Evolutionary conservation across 2,888 invertebrate genomes (phyloP).

Genomic region (Halictus ligatus): DNA sequence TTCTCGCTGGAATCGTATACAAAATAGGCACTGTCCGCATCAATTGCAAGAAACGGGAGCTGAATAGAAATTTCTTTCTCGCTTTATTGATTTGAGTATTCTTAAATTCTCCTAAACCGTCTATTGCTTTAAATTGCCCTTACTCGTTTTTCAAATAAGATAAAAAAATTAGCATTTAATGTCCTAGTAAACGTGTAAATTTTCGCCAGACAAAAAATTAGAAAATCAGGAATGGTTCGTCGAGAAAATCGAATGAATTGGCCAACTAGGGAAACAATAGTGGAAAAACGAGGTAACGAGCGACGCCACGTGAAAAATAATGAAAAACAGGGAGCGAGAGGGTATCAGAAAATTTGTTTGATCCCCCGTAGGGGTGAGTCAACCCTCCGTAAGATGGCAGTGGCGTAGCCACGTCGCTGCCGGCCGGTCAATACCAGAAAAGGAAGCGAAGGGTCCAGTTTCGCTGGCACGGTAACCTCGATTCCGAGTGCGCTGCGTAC

Average conservation of each 20-base stretch:
- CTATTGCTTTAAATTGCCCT: too few relatives aligned
- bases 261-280: neutral
- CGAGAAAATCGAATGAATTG: too few relatives aligned
- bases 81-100: too few relatives aligned
- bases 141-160: too few relatives aligned
- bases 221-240: too few relatives aligned
- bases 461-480: slow-evolving; percentile 80
- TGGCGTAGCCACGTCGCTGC: slow-evolving; percentile 45
- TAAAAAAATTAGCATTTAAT: too few relatives aligned
- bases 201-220: too few relatives aligned
- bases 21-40: neutral
- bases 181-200: too few relatives aligned
- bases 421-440: slow-evolving; percentile 75
- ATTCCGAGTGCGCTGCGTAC: slow-evolving; percentile 57
- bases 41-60: too few relatives aligned
- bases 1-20: neutral
- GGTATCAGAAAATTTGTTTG: slow-evolving; percentile 45
- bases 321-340: neutral
- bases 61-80: too few relatives aligned
- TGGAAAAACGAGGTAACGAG: neutral
- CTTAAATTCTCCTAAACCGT: too few relatives aligned
- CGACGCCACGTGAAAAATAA: neutral
- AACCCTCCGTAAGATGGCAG: slow-evolving; percentile 66
- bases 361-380: slow-evolving; percentile 16
- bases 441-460: slow-evolving; percentile 68